Percentiles rank a stretch among this genome's conserved stretches.
These are phyloP conservation scores for Eustalomyia histrio DNA, from an alignment of 2,888 invertebrate genomes.

Conservation along the genomic window DNA sequence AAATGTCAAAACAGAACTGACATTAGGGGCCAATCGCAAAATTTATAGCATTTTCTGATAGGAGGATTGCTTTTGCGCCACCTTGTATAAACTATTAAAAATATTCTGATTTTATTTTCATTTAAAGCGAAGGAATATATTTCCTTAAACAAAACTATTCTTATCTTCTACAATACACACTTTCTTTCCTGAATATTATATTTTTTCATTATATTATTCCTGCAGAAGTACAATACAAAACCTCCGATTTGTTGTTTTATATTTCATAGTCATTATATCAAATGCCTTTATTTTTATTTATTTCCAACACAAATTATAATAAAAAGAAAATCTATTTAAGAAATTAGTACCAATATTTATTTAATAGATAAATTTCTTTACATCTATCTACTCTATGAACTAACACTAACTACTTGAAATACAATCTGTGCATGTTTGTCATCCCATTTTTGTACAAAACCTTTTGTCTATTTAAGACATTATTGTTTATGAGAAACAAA, in stretches of 20 bases:
- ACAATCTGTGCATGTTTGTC: slow-evolving; percentile 26
- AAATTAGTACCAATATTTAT: slow-evolving; percentile 1
- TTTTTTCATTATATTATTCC: neutral
- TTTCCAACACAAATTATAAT: neutral
- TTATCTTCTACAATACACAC: neutral
- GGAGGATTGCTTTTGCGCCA: too few relatives aligned
- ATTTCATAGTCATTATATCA: neutral
- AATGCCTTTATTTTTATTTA: neutral
- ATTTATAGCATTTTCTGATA: too few relatives aligned
- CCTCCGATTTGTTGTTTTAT: neutral
- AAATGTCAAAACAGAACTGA: too few relatives aligned
- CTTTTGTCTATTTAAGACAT: slow-evolving; percentile 12
- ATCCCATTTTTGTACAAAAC: slow-evolving; percentile 19
- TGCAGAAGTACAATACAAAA: neutral
- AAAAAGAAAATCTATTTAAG: neutral
- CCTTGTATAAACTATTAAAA: too few relatives aligned
- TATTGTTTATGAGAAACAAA: slow-evolving; percentile 10
- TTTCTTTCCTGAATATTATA: neutral
- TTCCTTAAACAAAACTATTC: too few relatives aligned
- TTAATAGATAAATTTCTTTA: slow-evolving; percentile 43
- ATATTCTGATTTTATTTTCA: too few relatives aligned
- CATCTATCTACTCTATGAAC: neutral
- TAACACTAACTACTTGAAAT: slow-evolving; percentile 29
- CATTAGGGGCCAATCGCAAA: too few relatives aligned
- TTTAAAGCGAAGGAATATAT: too few relatives aligned